These are phyloP conservation scores for Hyppa rectilinea DNA, from an alignment of 2,888 invertebrate genomes.

Conservation along the genomic window DNA sequence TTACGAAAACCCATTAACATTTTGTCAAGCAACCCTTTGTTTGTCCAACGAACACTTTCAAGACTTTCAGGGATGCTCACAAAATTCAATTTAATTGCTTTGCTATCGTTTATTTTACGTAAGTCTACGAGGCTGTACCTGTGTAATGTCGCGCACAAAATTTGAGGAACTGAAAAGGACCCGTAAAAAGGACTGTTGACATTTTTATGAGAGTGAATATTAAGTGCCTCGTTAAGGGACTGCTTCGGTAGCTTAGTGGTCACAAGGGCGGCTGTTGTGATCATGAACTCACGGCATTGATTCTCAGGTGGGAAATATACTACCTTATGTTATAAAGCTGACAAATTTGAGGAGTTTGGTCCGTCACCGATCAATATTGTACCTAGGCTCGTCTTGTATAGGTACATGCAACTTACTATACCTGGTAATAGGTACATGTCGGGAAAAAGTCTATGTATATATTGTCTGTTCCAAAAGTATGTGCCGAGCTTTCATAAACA, in stretches of 20 bases:
- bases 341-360: too few species aligned
- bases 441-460: too few species aligned
- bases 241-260: neutral
- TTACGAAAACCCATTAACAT: slow-evolving; percentile 39
- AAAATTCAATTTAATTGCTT: slow-evolving; percentile 37
- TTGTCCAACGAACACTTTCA: slow-evolving; percentile 29
- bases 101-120: slow-evolving; percentile 31
- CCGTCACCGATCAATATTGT: too few species aligned
- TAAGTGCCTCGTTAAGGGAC: neutral
- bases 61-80: slow-evolving; percentile 8
- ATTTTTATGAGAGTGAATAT: slow-evolving; percentile 12
- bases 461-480: too few species aligned
- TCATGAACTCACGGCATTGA: neutral
- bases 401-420: too few species aligned
- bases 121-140: slow-evolving; percentile 11
- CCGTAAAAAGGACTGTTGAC: neutral
- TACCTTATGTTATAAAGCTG: too few species aligned
- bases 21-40: slow-evolving; percentile 34
- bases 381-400: too few species aligned
- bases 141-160: slow-evolving; percentile 1
- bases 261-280: neutral
- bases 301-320: neutral
- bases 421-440: too few species aligned
- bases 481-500: too few species aligned
- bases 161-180: neutral